Percentiles rank a stretch among this genome's conserved stretches.
phyloP scores from a whole-genome alignment of 2,888 invertebrate genomes.

The Xanthia togata region DNA sequence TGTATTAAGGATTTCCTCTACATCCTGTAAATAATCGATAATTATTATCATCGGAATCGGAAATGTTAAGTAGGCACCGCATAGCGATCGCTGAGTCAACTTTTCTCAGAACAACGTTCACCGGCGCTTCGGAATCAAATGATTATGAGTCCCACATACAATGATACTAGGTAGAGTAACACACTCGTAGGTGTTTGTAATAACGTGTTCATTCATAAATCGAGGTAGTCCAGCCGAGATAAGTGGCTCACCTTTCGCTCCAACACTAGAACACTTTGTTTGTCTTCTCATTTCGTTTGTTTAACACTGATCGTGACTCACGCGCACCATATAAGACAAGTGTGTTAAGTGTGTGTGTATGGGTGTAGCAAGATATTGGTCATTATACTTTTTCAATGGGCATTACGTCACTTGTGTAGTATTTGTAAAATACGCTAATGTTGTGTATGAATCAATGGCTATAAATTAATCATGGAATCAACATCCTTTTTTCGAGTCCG shows the following conservation, averaged over 20 bases:
- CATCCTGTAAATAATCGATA: constrained; percentile 64
- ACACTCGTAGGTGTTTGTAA: constrained; percentile 71
- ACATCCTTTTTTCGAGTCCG: constrained; percentile 56
- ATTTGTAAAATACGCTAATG: constrained; percentile 75
- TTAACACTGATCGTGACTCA: constrained; percentile 77
- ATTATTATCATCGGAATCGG: constrained; percentile 73
- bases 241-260: constrained; percentile 71
- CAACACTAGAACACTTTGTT: constrained; percentile 68
- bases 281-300: constrained; percentile 76
- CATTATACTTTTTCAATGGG: constrained; percentile 79
- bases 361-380: constrained; percentile 75
- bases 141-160: constrained; percentile 68
- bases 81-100: constrained; percentile 74
- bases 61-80: constrained; percentile 73
- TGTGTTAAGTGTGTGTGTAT: constrained; percentile 67
- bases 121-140: constrained; percentile 73
- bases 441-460: constrained; percentile 68
- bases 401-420: constrained; percentile 79
- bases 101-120: constrained; percentile 73
- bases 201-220: constrained; percentile 84
- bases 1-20: constrained; percentile 56
- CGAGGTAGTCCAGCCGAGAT: constrained; percentile 76
- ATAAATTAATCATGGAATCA: constrained; percentile 55
- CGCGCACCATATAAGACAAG: constrained; percentile 63
- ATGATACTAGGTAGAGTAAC: constrained; percentile 65